Evolutionary conservation across 2,797 vertebrate species (phyloP), one percentile per base, ranked within the genome.

Genomic region (Leuciscus waleckii): DNA sequence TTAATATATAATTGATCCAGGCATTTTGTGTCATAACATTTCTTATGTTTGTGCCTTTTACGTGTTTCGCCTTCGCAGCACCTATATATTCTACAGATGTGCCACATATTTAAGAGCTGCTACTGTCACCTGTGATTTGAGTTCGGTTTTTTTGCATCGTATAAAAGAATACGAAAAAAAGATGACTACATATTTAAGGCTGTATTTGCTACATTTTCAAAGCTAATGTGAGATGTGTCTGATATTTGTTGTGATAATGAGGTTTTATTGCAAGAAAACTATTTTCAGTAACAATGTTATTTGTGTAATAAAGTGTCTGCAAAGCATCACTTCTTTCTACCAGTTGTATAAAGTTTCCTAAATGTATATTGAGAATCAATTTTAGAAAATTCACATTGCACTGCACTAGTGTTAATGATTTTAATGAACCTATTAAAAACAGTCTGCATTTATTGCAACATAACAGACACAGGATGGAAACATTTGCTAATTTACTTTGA

Each of bases 241-340:
- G 95, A 98, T 98, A 97, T 98, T 97, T 97, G 94, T 94, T 95
- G 94, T 96, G 92, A 94, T 93, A 97, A 95, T 94, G 96, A 97
- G 92, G 95, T 97, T 97, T 97, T 95, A 96, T 96, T 97, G 97
- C 97, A 97, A 98, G 96, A 98, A 97, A 95, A 98, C 97, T 98
- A 99, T 99, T 99, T 99, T 99, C 96, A 95, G 96, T 97, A 98
- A 96, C 94, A 96, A 97, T 97, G 97, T 97, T 98, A 97, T 99
- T 99, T 99, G 98, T 99, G 98, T 98, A 99, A 99, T 99, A 99
- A 99, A 99, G 98, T 99, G 97, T 98, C 96, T 96, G 96, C 97
- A 98, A 97, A 98, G 97, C 97, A 98, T 95, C 65, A 67, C 21
- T 70, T 87, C 54, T 90, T 84, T 67, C 79, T 80, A n/a, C 26